Evolutionary conservation across 2,797 vertebrate genomes (phyloP), one percentile per base, ranked within the genome.

Genomic region (Lagocephalus sceleratus): DNA sequence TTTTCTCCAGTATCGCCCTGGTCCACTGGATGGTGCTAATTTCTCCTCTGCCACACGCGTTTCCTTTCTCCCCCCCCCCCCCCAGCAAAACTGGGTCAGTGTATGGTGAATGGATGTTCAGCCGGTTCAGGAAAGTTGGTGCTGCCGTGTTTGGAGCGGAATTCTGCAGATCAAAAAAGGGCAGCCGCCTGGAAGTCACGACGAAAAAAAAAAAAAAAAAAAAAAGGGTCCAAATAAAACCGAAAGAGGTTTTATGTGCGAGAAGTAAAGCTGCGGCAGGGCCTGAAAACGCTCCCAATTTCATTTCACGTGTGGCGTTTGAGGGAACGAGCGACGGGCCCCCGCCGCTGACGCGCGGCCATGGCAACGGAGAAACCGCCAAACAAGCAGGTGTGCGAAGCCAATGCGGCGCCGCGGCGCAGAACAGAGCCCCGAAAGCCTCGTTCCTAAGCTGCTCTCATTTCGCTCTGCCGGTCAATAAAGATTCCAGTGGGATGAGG

Each of bases 11-110:
- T 89, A 67, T 64, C 66, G 46, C 29, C 29, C 14, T 61, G 49
- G 64, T 62, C 87, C 90, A 89, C 88, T 81, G 54, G 87, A 81
- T 89, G 90, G 89, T 79, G 88, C 85, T 73, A 75, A 78, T 38
- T 62, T 56, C 49, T 45, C 61, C 55, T 26, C 21, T 6, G 5
- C 23, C 23, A 3, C 12, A 10, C 2, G 32, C 32, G 4, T 35
- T 14, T 14, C 5, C 29, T 12, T 12, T 32, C 12, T 4, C 32
- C 23, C 23, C 5, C 16, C 25, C 15, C n/a, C 51, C 61, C 49
- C 40, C 50, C 66, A 67, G 29, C 29, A 73, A 62, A 79, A 74
- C 47, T 78, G 71, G 73, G 76, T 82, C 76, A 82, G 38, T 68
- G 63, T 57, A 39, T 65, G 54, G 46, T 75, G 66, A 78, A 65